phyloP scores from a whole-genome alignment of 2,888 invertebrate genomes.

The Anaspis maculata region DNA sequence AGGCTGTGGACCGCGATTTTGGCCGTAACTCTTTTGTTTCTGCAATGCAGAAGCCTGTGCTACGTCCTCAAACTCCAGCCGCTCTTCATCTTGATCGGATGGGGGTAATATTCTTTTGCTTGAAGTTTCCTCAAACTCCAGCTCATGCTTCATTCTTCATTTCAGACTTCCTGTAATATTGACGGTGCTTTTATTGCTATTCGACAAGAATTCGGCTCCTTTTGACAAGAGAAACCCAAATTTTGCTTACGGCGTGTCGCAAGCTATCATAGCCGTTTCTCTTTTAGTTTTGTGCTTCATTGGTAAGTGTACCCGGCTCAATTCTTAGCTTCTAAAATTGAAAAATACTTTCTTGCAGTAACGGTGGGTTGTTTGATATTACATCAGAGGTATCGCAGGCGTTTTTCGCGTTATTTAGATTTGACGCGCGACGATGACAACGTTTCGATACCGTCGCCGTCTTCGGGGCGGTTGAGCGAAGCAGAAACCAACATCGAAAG shows the following conservation, averaged over 20 bases:
- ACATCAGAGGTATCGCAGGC: conserved; percentile 70
- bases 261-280: conserved; percentile 69
- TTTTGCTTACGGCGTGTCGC: conserved; percentile 68
- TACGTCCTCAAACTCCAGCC: conserved; percentile 73
- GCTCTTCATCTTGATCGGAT: conserved; percentile 51
- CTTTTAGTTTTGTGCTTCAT: conserved; percentile 71
- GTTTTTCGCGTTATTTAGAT: conserved; percentile 57
- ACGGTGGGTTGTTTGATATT: conserved; percentile 74
- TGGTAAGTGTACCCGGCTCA: conserved; percentile 50
- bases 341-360: conserved; percentile 43
- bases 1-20: conserved; percentile 80
- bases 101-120: conserved; percentile 37
- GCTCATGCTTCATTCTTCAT: too few species aligned
- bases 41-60: conserved; percentile 76
- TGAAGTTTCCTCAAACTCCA: too few species aligned
- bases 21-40: conserved; percentile 70
- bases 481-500: conserved; percentile 17
- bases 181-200: conserved; percentile 54
- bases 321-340: not conserved
- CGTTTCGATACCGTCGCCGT: conserved; percentile 17
- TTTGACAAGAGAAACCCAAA: conserved; percentile 61
- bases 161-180: conserved; percentile 55
- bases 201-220: conserved; percentile 43
- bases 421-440: conserved; percentile 51
- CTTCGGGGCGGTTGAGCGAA: conserved; percentile 27